A percentile compares a stretch with the other conserved stretches of the same genome.
Conservation (phyloP, 2,797 vertebrate species). For the Chaenodraco wilsoni region DNA sequence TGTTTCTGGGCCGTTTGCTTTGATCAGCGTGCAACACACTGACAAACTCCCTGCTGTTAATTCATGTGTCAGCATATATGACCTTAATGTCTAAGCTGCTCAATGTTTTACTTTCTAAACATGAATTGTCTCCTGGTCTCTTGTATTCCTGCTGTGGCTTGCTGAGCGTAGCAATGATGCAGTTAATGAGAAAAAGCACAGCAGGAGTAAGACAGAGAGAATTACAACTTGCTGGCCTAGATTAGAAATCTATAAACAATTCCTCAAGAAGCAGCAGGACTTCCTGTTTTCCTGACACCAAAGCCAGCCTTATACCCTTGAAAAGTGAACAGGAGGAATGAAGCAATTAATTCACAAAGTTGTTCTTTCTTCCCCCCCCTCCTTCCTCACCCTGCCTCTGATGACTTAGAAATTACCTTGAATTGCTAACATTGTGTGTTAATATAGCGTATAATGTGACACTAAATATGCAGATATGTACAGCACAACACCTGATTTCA, state of each 20-base stretch:
- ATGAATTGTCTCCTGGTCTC: conserved; percentile 37
- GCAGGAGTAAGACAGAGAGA: conserved; percentile 57
- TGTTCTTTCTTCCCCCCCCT: conserved; percentile 47
- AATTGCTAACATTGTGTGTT: conserved; percentile 81
- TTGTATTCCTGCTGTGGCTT: conserved; percentile 43
- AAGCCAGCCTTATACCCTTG: conserved; percentile 71
- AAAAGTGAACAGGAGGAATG: conserved; percentile 74
- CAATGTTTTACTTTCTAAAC: conserved; percentile 39
- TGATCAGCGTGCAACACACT: conserved; percentile 37
- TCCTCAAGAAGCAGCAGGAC: conserved; percentile 54
- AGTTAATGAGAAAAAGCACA: conserved; percentile 68
- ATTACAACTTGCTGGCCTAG: conserved; percentile 62
- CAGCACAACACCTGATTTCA: conserved; percentile 84
- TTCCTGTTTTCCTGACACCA: conserved; percentile 60
- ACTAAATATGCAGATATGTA: conserved; percentile 85
- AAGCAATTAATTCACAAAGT: conserved; percentile 76
- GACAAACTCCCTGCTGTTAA: conserved; percentile 25
- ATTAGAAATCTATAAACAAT: conserved; percentile 73
- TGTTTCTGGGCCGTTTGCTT: conserved; percentile 35
- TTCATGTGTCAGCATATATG: conserved; percentile 44
- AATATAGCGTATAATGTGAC: conserved; percentile 89
- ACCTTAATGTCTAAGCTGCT: conserved; percentile 37
- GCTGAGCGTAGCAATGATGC: conserved; percentile 51
- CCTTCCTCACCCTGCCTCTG: conserved; percentile 53
- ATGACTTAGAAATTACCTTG: conserved; percentile 85